Conservation (phyloP, 2,888 invertebrate species). For the Ophion costatus region DNA sequence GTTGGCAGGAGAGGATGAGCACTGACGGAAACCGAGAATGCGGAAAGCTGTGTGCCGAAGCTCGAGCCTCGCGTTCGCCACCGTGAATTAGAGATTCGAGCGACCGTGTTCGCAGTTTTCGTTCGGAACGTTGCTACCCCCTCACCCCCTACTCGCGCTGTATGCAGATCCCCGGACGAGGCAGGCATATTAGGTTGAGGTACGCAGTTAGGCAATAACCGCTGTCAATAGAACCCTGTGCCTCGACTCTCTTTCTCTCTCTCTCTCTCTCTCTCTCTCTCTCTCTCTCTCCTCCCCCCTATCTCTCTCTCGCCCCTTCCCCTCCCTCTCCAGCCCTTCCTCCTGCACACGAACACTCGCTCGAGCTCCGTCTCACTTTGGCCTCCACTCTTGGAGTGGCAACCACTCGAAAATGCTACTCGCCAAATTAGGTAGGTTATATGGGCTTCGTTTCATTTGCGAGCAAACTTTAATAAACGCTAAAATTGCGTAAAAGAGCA, state of each 20-base stretch:
- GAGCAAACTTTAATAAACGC: constrained; percentile 84
- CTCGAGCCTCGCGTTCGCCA: constrained; percentile 68
- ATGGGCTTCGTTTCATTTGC: constrained; percentile 84
- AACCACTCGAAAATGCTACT: constrained; percentile 84
- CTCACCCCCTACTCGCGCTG: constrained; percentile 71
- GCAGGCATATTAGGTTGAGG: constrained; percentile 83
- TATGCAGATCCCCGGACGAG: constrained; percentile 79
- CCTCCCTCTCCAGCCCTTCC: constrained; percentile 46
- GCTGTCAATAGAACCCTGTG: constrained; percentile 83
- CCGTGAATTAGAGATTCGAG: constrained; percentile 81
- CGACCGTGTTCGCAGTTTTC: constrained; percentile 81
- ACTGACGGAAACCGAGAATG: constrained; percentile 48
- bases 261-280: constrained; percentile 43
- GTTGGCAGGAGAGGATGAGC: background rate
- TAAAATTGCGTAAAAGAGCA: constrained; percentile 84
- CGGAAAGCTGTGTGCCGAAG: constrained; percentile 60
- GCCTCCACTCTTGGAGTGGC: constrained; percentile 77
- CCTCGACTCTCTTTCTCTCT: constrained; percentile 68
- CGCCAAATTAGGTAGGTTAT: constrained; percentile 84
- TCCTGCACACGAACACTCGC: constrained; percentile 65
- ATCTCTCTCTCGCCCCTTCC: constrained; percentile 21
- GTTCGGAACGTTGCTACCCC: constrained; percentile 74
- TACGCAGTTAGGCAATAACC: constrained; percentile 84
- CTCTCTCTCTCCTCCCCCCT: constrained; percentile 60
- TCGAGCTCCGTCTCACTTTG: constrained; percentile 65